Evolutionary conservation across 37 sponge, comb jelly and placozoan genomes (phyloP).

Genomic region (Haliclona indistincta): DNA sequence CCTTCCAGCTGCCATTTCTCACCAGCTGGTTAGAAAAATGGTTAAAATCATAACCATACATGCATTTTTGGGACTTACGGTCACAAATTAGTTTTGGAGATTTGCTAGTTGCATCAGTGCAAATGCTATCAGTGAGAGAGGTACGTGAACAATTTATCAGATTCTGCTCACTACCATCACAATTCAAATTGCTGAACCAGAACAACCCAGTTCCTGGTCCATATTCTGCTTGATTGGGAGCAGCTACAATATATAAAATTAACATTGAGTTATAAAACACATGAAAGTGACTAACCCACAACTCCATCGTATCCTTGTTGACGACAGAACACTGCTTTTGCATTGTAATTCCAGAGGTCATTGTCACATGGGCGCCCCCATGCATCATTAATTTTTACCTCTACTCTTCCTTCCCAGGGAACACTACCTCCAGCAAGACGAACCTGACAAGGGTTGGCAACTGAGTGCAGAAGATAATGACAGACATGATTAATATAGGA

Average conservation of each 20-base stretch:
- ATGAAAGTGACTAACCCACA: neutral
- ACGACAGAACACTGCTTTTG: neutral
- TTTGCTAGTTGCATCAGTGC: neutral
- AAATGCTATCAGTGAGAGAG: too few species aligned
- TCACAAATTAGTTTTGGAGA: conserved; percentile 4
- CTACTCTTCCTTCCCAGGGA: conserved; percentile 22
- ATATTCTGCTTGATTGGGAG: too few species aligned
- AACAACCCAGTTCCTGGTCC: neutral
- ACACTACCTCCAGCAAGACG: neutral
- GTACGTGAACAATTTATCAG: too few species aligned
- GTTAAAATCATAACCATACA: neutral
- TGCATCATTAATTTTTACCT: conserved; percentile 1
- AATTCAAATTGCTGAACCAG: neutral
- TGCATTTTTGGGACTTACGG: neutral
- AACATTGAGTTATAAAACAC: neutral
- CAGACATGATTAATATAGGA: neutral
- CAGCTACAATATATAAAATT: too few species aligned
- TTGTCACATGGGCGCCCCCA: conserved; percentile 16
- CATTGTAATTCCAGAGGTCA: neutral
- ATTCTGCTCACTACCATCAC: neutral
- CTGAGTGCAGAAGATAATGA: neutral
- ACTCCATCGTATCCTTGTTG: conserved; percentile 15
- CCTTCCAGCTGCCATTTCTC: neutral
- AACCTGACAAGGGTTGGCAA: conserved; percentile 1
- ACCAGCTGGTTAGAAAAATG: conserved; percentile 1